Evolutionary conservation across 1,140 invertebrate species (phyloP), one percentile per base, ranked within the genome.

Genomic region (Radopholus similis): DNA sequence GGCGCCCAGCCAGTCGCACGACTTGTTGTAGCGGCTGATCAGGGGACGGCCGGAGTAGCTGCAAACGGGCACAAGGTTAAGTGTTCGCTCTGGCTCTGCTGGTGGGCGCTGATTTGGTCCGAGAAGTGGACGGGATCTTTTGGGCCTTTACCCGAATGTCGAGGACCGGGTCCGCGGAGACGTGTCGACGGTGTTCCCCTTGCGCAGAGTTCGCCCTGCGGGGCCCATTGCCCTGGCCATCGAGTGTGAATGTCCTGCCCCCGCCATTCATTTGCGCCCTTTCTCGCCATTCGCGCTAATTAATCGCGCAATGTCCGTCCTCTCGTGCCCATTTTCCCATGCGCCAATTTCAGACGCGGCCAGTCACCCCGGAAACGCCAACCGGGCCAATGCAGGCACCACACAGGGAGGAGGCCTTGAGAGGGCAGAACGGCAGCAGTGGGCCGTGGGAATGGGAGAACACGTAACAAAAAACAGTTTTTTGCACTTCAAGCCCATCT

Each of bases 1-100:
- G 26, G 58, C 35, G 4, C 40, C 58, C 38, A 60, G 58, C 58
- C 58, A 60, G 44, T 60, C 58, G 47, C 58, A 60, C 13, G 58
- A 60, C 44, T 60, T 60, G 18, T 60, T 60, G 58, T 32, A 44
- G 18, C 58, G 58, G 30, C 44, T 60, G 23, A 40, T 44, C 21
- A 60, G 47, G 4, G 21, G 8, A 30, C 26, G 35, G 4, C 18
- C 26, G 3, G 47, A 23, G 30, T 11, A 51, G 30, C 47, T 51
- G 18, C 23, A 49, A 23, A 13, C 9, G 1, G 8, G 8, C 4
- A 13, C n/a, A n/a, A n/a, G n/a, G n/a, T n/a, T n/a, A n/a, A n/a
- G n/a, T n/a, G n/a, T n/a, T n/a, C n/a, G n/a, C n/a, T n/a, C n/a
- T n/a, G n/a, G n/a, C n/a, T n/a, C n/a, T n/a, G n/a, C n/a, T n/a